These are phyloP conservation scores for Bimastos eiseni DNA, from an alignment of 2,888 invertebrate species.

Conservation along the genomic window DNA sequence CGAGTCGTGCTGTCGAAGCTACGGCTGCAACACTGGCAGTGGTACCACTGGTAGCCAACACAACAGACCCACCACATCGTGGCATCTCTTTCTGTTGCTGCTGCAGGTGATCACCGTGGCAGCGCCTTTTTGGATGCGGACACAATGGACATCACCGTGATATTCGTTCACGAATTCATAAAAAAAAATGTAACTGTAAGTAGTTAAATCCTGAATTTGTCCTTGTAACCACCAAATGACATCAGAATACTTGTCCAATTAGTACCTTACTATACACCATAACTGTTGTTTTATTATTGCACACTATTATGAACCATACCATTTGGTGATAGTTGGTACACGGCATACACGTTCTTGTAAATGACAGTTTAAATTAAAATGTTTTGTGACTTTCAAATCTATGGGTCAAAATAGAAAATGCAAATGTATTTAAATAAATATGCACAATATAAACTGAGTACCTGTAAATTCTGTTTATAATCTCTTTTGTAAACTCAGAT, in stretches of 20 bases:
- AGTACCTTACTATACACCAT: background rate
- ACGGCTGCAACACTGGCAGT: conserved; percentile 40
- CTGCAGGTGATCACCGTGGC: background rate
- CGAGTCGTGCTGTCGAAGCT: conserved; percentile 41
- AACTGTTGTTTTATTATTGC: background rate
- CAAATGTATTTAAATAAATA: background rate
- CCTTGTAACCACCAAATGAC: background rate
- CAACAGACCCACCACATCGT: background rate
- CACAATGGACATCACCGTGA: background rate
- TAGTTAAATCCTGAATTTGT: background rate
- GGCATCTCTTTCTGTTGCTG: background rate
- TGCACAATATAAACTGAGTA: background rate
- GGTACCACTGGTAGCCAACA: conserved; percentile 15
- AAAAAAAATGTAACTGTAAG: background rate
- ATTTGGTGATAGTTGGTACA: background rate
- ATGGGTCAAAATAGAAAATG: background rate
- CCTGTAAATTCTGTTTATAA: background rate
- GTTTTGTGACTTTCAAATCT: background rate
- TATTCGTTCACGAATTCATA: background rate
- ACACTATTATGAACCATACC: background rate
- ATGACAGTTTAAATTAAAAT: background rate
- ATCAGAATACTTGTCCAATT: background rate
- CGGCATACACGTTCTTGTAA: background rate
- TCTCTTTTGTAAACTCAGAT: background rate
- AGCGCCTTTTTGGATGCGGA: background rate